Base-by-base conservation (phyloP, 2,113 vertebrate species). In the Aegithalos caudatus region DNA sequence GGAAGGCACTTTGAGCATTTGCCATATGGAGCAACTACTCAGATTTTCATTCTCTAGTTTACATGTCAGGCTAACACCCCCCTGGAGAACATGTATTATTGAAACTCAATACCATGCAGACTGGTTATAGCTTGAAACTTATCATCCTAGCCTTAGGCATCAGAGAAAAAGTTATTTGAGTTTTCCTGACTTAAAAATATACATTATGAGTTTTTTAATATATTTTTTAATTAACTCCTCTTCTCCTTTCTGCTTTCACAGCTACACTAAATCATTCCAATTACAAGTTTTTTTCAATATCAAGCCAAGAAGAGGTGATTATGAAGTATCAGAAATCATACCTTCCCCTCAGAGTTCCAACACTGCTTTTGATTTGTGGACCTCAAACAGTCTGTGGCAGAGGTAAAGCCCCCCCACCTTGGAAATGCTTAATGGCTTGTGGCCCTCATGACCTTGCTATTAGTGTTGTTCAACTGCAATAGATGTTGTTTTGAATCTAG, bases 191-290 rank as follows among this genome's bases (percentile, higher is more conserved):
- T 92, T 78, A 88, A 95, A 96, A 92, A 87, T 81, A 93, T 74
- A 94, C 64, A 86, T 92, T 93, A 95, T 92, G 92, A 97, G 91
- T 44, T 96, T 94, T 96, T 94, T 86, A 97, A 97, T 94, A 96
- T 90, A 94, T 92, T 96, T 96, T 97, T 96, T 95, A 97, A 96
- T 97, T 96, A 96, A 94, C 76, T 95, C 51, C 71, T 93, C 78
- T 95, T 88, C 65, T 94, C 47, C 83, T 89, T 96, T 94, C 86
- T 97, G 92, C 92, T 88, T 95, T 94, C 86, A 92, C 65, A 96
- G 95, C 83, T 84, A 95, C 22, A 95, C 15, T 92, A 96, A 92
- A 96, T 96, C 94, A 96, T 92, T 94, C 61, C 94, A 92, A 84
- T 94, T 94, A 90, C 91, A 92, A 88, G 25, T 38, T 92, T 93